Conservation (phyloP, 2,888 invertebrate species). For the Timema cristinae region DNA sequence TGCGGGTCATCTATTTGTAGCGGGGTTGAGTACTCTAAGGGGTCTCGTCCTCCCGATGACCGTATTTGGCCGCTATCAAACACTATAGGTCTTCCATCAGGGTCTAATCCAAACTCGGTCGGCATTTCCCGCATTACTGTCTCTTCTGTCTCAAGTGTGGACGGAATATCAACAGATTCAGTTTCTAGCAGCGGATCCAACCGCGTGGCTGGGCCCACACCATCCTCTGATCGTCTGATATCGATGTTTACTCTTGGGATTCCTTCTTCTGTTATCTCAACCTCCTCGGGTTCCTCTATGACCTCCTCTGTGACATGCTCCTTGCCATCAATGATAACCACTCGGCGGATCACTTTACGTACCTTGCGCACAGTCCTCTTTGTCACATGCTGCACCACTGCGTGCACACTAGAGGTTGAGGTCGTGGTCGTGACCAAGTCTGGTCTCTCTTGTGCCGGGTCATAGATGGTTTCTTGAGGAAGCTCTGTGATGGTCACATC, state of each 20-base stretch:
- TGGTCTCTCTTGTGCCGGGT: slow-evolving; percentile 22
- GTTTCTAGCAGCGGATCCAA: no score
- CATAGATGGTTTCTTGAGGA: slow-evolving; percentile 34
- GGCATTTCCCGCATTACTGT: no score
- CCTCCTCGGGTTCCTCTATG: slow-evolving; percentile 77
- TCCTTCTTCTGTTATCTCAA: slow-evolving; percentile 67
- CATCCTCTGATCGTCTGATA: slow-evolving; percentile 40
- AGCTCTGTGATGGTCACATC: slow-evolving; percentile 24
- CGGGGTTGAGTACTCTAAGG: no score
- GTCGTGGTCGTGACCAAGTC: slow-evolving; percentile 45
- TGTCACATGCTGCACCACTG: slow-evolving; percentile 78
- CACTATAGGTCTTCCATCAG: no score
- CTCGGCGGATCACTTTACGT: slow-evolving; percentile 68
- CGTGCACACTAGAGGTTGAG: slow-evolving; percentile 67
- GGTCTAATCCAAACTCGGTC: no score
- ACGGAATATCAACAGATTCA: no score
- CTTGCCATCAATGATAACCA: slow-evolving; percentile 76
- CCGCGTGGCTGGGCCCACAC: not conserved
- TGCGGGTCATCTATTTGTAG: not conserved
- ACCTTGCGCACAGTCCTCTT: slow-evolving; percentile 69
- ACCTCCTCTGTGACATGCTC: slow-evolving; percentile 80
- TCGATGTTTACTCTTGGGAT: slow-evolving; percentile 68
- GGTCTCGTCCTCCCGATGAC: no score
- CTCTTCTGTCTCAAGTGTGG: no score
- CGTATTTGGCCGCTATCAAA: no score